Evolutionary conservation across 2,888 invertebrate species (phyloP), one percentile per base, ranked within the genome.

Genomic region (Melanostoma scalare): DNA sequence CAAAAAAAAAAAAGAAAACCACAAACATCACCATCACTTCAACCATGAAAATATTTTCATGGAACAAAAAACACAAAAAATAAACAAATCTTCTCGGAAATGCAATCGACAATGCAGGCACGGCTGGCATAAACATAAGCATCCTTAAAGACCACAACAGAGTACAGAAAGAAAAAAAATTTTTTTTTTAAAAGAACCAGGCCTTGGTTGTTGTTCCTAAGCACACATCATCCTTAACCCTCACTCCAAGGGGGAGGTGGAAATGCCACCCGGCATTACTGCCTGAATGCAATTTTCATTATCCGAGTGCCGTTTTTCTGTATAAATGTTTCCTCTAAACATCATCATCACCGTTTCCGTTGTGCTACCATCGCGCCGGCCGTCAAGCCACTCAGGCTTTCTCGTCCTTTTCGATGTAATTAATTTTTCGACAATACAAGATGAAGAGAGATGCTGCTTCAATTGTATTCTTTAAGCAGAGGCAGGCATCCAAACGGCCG

Each of bases 381-480:
- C 76, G 61, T 50, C 60, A 68, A 84, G 84, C 79, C 65, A 84
- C 84, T 84, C 84, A 84, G 55, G 73, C 50, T 52, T 65, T 31
- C 63, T 63, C 84, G 69, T 71, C 72, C 65, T 81, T 79, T 79
- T 79, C 74, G 69, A 79, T 84, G 79, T 84, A 84, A 84, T 84
- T 79, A 84, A 79, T 84, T 78, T 84, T 84, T 84, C 79, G 79
- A 84, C 84, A 84, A 75, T 84, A 56, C 79, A 79, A 79, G 74
- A 79, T 71, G 78, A 4, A 63, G 67, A 20, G 65, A 71, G 65
- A 84, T 79, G 79, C 75, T 35, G 55, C 67, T 58, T 30, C 65
- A 61, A 72, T 73, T 77, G 81, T 81, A 55, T 55, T 73, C 56
- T n/a, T 50, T 48, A 69, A 36, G 4, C 30, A 36, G 8, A 9